These are phyloP conservation scores for Macrochelys suwanniensis DNA, from an alignment of 2,797 vertebrate species.

Conservation along the genomic window DNA sequence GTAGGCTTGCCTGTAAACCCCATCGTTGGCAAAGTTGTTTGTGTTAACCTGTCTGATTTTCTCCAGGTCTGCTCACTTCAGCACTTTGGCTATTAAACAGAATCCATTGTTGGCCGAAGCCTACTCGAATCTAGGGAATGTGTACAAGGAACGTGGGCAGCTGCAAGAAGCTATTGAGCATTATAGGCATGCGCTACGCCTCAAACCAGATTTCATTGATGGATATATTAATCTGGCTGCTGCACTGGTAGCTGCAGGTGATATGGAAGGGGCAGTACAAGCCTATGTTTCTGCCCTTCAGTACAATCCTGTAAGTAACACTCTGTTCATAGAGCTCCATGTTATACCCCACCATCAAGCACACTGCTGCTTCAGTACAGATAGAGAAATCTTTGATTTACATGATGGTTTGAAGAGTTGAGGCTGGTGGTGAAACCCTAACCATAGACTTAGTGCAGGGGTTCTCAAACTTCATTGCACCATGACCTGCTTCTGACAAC, in stretches of 20 bases:
- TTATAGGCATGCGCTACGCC: conserved; percentile 95
- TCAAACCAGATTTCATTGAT: conserved; percentile 99
- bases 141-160: conserved; percentile 98
- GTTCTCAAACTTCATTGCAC: no score
- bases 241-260: conserved; percentile 96
- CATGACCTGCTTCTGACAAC: no score
- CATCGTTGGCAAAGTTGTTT: not conserved
- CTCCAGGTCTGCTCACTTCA: conserved; percentile 97
- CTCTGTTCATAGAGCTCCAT: not conserved
- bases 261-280: conserved; percentile 99
- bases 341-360: not conserved
- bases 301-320: conserved; percentile 96
- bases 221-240: conserved; percentile 99
- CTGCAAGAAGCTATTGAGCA: conserved; percentile 98
- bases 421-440: not conserved
- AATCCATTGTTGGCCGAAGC: conserved; percentile 98
- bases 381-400: not conserved
- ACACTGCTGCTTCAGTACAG: not conserved
- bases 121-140: conserved; percentile 98
- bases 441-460: not conserved
- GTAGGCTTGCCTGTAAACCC: not conserved
- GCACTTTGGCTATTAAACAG: conserved; percentile 99
- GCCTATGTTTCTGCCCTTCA: conserved; percentile 98
- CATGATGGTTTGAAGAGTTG: not conserved
- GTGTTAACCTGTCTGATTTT: conserved; percentile 23